These are phyloP conservation scores for Hylaeus volcanicus DNA, from an alignment of 1,140 invertebrate species.

Conservation along the genomic window DNA sequence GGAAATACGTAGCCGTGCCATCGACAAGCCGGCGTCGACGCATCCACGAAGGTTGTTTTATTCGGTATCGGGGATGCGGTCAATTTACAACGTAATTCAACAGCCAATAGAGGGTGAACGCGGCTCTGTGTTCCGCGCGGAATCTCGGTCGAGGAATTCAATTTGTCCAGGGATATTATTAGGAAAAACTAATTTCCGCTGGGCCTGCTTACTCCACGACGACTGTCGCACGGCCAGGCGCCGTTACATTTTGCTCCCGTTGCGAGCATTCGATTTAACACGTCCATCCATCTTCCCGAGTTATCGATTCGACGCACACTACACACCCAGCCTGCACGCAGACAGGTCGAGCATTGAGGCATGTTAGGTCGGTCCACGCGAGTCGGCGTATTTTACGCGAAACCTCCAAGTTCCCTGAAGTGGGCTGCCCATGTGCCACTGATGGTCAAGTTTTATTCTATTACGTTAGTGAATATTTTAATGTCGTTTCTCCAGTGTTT, in stretches of 20 bases:
- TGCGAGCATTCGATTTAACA: conserved; percentile 21
- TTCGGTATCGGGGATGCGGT: neutral
- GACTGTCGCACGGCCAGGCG: neutral
- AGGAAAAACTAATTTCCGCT: conserved; percentile 13
- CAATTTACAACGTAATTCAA: conserved; percentile 6
- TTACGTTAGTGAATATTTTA: too few species aligned
- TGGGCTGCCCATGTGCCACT: neutral
- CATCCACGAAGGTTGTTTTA: neutral
- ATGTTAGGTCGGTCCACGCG: neutral
- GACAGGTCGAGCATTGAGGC: neutral
- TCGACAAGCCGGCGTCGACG: neutral
- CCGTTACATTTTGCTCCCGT: neutral
- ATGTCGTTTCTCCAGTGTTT: too few species aligned
- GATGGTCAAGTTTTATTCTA: too few species aligned
- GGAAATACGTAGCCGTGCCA: too few species aligned
- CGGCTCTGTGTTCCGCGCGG: too few species aligned
- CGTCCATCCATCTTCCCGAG: conserved; percentile 17
- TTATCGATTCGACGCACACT: conserved; percentile 34
- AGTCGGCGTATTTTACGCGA: neutral
- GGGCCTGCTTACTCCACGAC: neutral
- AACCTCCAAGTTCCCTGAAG: neutral
- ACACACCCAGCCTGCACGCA: neutral
- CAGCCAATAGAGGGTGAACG: too few species aligned
- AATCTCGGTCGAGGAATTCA: neutral
- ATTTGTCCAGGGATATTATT: neutral